Evolutionary conservation across 2,113 vertebrate species (phyloP), one percentile per base, ranked within the genome.

Genomic region (Agapornis roseicollis): DNA sequence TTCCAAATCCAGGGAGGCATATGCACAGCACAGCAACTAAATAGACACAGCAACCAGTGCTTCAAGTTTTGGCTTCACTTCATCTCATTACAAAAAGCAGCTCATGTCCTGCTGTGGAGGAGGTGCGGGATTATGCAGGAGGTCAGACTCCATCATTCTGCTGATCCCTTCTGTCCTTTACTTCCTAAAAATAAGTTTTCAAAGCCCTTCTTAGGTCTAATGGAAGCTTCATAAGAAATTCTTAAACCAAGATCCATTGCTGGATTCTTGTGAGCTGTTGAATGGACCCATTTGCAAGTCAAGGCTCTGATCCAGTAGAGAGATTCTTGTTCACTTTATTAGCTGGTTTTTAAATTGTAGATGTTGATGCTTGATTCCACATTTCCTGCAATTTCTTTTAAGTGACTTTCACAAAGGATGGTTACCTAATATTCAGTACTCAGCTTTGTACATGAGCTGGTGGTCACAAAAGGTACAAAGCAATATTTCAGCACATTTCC

Each of bases 21-120:
- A 68, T 31, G 52, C 88, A 87, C 71, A 85, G 91, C 35, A 88
- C 8, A 0, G 72, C 7, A 1, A 50, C 24, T 84, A 79, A 80
- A 91, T 24, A 90, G 80, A 78, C 0, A 0, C 80, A 93, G 82
- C 55, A 89, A 86, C 61, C 83, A 68, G 70, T 52, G 65, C 74
- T 94, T 70, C 65, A 68, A 89, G 86, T 92, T 92, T 92, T 97
- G 93, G 86, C 95, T 93, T 94, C 39, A 9, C 69, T 97, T 96
- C 93, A 92, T 92, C 91, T 97, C 94, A 92, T 97, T 97, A 94
- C 89, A 91, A 92, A 94, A 92, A 93, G 91, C 80, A 93, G 89
- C 69, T 96, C 89, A 55, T 84, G 84, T 81, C 89, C 89, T 92
- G 86, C 95, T 90, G 94, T 90, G 94, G 93, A 93, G 77, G 73